Percentiles rank a stretch among this genome's conserved stretches.
Evolutionary conservation across 2,888 invertebrate species (phyloP).

Genomic region (Altica lythri): DNA sequence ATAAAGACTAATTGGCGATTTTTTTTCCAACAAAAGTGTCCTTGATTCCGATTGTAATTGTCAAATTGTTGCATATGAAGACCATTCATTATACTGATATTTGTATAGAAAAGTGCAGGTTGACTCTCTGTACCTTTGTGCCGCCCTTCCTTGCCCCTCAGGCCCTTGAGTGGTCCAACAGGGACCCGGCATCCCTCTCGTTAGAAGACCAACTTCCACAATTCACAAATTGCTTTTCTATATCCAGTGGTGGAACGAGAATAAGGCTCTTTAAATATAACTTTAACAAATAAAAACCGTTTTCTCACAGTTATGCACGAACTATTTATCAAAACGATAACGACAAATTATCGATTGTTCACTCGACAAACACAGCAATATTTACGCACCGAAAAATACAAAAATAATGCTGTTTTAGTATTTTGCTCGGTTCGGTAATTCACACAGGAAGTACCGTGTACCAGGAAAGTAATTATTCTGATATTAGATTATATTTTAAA

Average conservation of each 20-base stretch:
- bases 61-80: conserved; percentile 37
- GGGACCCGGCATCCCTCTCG: conserved; percentile 48
- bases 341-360: conserved; percentile 21
- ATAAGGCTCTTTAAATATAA: background rate
- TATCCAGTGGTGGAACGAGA: conserved; percentile 41
- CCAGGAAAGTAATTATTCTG: conserved; percentile 21
- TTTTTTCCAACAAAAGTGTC: conserved; percentile 32
- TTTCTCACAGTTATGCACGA: conserved; percentile 18
- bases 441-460: conserved; percentile 25
- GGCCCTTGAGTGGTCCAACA: conserved; percentile 44
- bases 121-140: conserved; percentile 31
- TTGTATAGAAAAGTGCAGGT: conserved; percentile 34
- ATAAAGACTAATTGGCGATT: conserved; percentile 31
- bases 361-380: no score
- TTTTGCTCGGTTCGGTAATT: conserved; percentile 22
- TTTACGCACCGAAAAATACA: conserved; percentile 26
- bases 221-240: conserved; percentile 58
- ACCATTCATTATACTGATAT: conserved; percentile 33
- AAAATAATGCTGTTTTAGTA: conserved; percentile 23
- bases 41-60: conserved; percentile 35
- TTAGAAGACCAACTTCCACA: conserved; percentile 52
- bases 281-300: background rate
- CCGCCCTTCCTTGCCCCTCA: conserved; percentile 26
- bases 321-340: conserved; percentile 20
- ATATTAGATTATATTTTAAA: conserved; percentile 27